Base-by-base conservation (phyloP, 2,888 invertebrate species). In the Adineta ricciae region DNA sequence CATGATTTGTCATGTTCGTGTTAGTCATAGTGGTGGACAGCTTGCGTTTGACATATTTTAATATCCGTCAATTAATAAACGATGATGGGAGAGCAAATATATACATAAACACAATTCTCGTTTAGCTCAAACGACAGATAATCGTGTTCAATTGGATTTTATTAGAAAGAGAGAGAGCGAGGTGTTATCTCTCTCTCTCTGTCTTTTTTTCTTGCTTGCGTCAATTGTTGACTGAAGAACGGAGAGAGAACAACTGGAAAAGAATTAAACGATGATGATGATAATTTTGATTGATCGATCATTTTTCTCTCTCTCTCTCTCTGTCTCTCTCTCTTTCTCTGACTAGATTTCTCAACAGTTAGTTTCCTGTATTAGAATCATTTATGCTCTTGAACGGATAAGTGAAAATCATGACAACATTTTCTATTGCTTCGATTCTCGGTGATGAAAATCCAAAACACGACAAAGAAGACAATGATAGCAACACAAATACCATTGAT, bases 271-370 rank as follows among this genome's bases (percentile, higher is more conserved):
- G 64, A 64, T 64, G 64, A 64, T 64, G 64, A 64, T 64, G 64
- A 64, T 64, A 64, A 64, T 64, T 64, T 64, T 64, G 64, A 64
- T 64, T 64, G 64, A 64, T 64, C 64, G 64, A 64, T 64, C 64
- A 64, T 64, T 64, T 64, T 64, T 27, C 24, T 27, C 27, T 19
- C 27, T 64, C n/a, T n/a, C n/a, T 32, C 64, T 64, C 64, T 64
- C 64, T 64, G 14, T 64, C 64, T 64, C 16, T 7, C 3, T 32
- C 64, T 32, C 27, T 32, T 64, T 64, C 32, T 64, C 64, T 64
- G 16, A 19, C 64, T 64, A 56, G n/a, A 27, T 64, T 64, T 64
- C 32, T 64, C 64, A 64, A 64, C 32, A 64, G 50, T 50, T 19
- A 64, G 64, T 64, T 64, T n/a, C n/a, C 46, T 46, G 32, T 64